phyloP scores from a whole-genome alignment of 2,888 invertebrate species.

The Macrophya annulata region DNA sequence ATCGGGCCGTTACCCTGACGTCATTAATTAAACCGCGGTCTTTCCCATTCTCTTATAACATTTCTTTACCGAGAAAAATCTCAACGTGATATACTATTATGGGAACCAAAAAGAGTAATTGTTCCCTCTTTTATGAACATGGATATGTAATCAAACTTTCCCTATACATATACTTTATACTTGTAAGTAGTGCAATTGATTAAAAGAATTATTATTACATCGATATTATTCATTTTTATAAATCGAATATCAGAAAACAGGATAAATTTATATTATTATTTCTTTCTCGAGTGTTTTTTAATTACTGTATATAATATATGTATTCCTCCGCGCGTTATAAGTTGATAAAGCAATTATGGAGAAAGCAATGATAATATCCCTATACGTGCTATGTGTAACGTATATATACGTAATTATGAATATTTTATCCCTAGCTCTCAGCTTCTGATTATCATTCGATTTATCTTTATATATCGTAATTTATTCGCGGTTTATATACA shows the following conservation, averaged over 20 bases:
- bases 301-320: background rate
- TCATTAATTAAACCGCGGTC: background rate
- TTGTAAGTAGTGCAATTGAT: background rate
- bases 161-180: background rate
- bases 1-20: constrained; percentile 4
- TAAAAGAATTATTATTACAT: background rate
- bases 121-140: background rate
- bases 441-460: too few species aligned
- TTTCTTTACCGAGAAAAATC: background rate
- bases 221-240: too few species aligned
- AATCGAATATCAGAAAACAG: too few species aligned
- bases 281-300: too few species aligned
- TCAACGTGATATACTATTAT: background rate
- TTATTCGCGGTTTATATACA: too few species aligned
- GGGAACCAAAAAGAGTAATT: background rate
- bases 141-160: background rate
- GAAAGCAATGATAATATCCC: background rate
- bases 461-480: too few species aligned
- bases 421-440: too few species aligned
- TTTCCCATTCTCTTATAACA: background rate
- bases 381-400: background rate
- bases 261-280: too few species aligned
- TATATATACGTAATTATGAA: too few species aligned
- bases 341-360: background rate
- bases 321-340: too few species aligned